Conservation (phyloP, 1,140 invertebrate genomes). For the Sinonovacula constricta region DNA sequence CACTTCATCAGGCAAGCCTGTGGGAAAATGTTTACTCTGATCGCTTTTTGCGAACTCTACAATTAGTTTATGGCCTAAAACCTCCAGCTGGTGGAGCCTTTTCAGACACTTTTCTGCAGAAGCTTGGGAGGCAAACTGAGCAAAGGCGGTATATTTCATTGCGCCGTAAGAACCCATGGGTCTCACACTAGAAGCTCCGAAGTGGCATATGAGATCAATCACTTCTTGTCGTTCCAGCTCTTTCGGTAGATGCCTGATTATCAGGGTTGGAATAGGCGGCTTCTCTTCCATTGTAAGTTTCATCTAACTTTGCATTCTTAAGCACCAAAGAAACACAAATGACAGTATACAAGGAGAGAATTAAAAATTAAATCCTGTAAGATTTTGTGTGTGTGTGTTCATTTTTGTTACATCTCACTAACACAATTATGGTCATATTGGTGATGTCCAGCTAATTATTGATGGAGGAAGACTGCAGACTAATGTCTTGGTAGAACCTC, state of each 20-base stretch:
- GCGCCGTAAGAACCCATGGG: conserved; percentile 73
- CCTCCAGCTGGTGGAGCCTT: conserved; percentile 83
- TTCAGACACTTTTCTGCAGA: conserved; percentile 79
- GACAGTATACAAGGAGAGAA: too few relatives aligned
- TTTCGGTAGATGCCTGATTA: conserved; percentile 82
- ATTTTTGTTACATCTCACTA: too few relatives aligned
- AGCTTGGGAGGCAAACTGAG: conserved; percentile 80
- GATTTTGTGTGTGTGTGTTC: too few relatives aligned
- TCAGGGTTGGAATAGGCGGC: too few relatives aligned
- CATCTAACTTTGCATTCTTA: too few relatives aligned
- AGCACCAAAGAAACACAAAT: too few relatives aligned
- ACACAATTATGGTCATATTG: too few relatives aligned
- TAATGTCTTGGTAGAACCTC: too few relatives aligned
- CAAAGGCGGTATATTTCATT: conserved; percentile 79
- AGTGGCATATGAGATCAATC: conserved; percentile 82
- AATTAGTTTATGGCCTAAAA: conserved; percentile 82
- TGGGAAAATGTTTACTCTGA: conserved; percentile 59
- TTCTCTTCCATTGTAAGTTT: too few relatives aligned
- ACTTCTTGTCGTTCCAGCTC: conserved; percentile 81
- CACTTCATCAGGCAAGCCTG: conserved; percentile 30
- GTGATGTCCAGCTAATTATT: too few relatives aligned
- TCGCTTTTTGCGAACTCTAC: conserved; percentile 82
- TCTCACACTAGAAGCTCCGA: conserved; percentile 82
- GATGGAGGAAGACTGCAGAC: too few relatives aligned
- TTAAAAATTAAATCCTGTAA: too few relatives aligned